Evolutionary conservation across 2,888 invertebrate genomes (phyloP).

Genomic region (Dynastes grantii): DNA sequence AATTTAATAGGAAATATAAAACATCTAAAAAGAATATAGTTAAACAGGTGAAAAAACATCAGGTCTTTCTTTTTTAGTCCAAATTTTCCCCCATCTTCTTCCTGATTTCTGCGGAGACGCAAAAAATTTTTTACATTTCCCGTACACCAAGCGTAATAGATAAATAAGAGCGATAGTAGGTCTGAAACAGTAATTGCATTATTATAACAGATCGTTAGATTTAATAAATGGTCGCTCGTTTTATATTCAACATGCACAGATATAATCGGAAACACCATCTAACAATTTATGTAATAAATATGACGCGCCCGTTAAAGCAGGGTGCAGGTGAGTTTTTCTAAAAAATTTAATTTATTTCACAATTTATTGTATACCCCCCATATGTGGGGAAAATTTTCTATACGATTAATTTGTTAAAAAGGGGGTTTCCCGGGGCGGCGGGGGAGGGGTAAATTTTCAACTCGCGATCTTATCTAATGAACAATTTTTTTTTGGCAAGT

Average conservation of each 20-base stretch:
- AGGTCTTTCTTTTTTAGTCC: too few species aligned
- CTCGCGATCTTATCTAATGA: too few species aligned
- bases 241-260: conserved; percentile 30
- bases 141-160: neutral
- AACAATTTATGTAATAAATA: conserved; percentile 25
- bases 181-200: conserved; percentile 24
- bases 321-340: conserved; percentile 25
- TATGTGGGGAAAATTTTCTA: too few species aligned
- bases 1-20: too few species aligned
- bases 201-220: conserved; percentile 24
- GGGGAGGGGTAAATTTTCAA: too few species aligned
- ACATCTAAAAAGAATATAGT: too few species aligned
- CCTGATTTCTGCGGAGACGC: neutral
- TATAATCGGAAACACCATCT: conserved; percentile 34
- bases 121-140: neutral
- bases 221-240: conserved; percentile 31
- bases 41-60: too few species aligned
- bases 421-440: too few species aligned
- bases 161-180: conserved; percentile 20
- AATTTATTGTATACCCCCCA: neutral
- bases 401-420: too few species aligned
- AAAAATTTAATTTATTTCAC: too few species aligned
- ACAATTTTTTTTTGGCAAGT: too few species aligned
- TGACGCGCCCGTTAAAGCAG: neutral
- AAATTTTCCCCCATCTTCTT: neutral